Percentiles rank a stretch among this genome's conserved stretches.
Evolutionary conservation across 2,888 invertebrate species (phyloP).

Genomic region (Zygaena filipendulae): DNA sequence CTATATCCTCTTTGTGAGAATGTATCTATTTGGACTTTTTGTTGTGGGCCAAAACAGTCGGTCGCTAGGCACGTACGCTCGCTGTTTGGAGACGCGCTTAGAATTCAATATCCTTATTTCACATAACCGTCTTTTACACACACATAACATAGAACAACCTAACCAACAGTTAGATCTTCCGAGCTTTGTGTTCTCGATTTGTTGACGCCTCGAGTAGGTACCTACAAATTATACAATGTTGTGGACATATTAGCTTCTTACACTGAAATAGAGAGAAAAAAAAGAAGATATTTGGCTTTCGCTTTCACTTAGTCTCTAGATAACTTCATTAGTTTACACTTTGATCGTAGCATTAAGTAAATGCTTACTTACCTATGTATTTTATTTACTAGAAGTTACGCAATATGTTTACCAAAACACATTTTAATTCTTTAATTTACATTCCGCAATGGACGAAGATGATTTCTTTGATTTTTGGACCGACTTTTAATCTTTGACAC

Average conservation of each 20-base stretch:
- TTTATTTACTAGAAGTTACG: too few species aligned
- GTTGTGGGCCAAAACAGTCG: conserved; percentile 37
- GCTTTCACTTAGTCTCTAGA: too few species aligned
- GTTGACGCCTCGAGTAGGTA: conserved; percentile 24
- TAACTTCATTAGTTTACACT: too few species aligned
- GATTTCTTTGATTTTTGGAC: too few species aligned
- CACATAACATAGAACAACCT: conserved; percentile 39
- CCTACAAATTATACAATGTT: conserved; percentile 9
- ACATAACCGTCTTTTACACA: conserved; percentile 37
- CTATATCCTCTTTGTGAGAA: conserved; percentile 40
- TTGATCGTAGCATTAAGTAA: too few species aligned
- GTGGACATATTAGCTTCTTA: too few species aligned
- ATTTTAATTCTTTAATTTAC: too few species aligned
- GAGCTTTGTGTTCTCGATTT: conserved; percentile 35
- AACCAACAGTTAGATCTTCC: conserved; percentile 31
- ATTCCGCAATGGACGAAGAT: too few species aligned
- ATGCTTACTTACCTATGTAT: too few species aligned
- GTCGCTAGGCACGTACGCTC: conserved; percentile 47
- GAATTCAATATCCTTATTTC: conserved; percentile 56
- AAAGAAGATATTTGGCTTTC: background rate
- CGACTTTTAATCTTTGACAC: too few species aligned
- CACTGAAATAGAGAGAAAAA: background rate
- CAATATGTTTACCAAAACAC: too few species aligned
- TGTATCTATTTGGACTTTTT: conserved; percentile 50
- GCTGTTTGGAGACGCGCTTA: conserved; percentile 42